Percentiles rank a stretch among this genome's conserved stretches.
phyloP scores from a whole-genome alignment of 2,888 invertebrate genomes.

The Calameuta pallipes region DNA sequence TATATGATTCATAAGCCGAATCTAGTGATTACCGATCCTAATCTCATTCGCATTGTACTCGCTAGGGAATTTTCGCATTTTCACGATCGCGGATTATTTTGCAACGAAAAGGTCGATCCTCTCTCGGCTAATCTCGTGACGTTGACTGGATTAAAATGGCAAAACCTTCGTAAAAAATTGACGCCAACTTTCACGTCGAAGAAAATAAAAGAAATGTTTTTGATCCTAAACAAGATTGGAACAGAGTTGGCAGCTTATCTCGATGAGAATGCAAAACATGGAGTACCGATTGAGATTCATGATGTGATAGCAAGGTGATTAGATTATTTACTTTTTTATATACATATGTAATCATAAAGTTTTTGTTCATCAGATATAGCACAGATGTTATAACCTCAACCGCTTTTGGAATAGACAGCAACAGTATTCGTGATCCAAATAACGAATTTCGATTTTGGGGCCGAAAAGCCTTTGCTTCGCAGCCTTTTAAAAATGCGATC shows the following conservation, averaged over 20 bases:
- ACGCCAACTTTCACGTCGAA: slow-evolving; percentile 63
- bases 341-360: neutral
- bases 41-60: slow-evolving; percentile 53
- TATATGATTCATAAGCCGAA: slow-evolving; percentile 49
- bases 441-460: slow-evolving; percentile 50
- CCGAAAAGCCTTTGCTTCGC: slow-evolving; percentile 24
- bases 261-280: slow-evolving; percentile 16
- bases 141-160: slow-evolving; percentile 57
- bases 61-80: slow-evolving; percentile 59
- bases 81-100: slow-evolving; percentile 55
- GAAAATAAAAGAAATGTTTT: slow-evolving; percentile 60
- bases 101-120: slow-evolving; percentile 54
- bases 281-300: slow-evolving; percentile 38
- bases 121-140: slow-evolving; percentile 51
- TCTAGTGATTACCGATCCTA: slow-evolving; percentile 55
- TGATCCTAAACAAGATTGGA: slow-evolving; percentile 44
- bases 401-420: slow-evolving; percentile 64
- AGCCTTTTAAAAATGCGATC: neutral
- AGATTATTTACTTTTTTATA: too few species aligned
- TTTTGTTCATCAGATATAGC: slow-evolving; percentile 48
- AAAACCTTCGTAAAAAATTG: slow-evolving; percentile 55
- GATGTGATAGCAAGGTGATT: slow-evolving; percentile 49
- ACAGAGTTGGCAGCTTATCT: slow-evolving; percentile 37
- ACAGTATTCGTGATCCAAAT: slow-evolving; percentile 57
- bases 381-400: slow-evolving; percentile 65